phyloP scores from a whole-genome alignment of 2,888 invertebrate species.

The Cephus sareptanus region DNA sequence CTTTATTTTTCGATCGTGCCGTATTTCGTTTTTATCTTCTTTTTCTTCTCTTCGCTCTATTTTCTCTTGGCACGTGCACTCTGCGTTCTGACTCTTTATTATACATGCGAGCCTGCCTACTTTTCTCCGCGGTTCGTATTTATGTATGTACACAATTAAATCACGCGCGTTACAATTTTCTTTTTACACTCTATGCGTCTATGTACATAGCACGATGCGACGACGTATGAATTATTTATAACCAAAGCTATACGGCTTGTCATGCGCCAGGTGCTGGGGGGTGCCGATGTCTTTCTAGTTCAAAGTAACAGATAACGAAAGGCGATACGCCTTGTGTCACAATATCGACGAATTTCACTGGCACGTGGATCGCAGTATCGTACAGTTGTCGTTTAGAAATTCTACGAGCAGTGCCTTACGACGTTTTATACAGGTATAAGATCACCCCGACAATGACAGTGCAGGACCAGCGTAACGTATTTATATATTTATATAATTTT shows the following conservation, averaged over 20 bases:
- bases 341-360: not conserved
- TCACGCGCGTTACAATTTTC: slow-evolving; percentile 17
- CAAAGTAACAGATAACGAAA: not conserved
- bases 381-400: not conserved
- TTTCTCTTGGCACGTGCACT: not conserved
- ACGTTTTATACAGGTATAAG: not conserved
- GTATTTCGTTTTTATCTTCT: not conserved
- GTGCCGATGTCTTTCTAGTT: not conserved
- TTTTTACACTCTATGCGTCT: not conserved
- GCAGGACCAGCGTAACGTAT: not conserved
- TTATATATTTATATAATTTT: not conserved
- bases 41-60: not conserved
- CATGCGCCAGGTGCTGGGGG: slow-evolving; percentile 17
- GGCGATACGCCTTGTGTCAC: not conserved
- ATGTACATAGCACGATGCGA: slow-evolving; percentile 13
- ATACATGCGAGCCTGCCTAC: not conserved
- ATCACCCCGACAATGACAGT: not conserved
- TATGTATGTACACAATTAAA: slow-evolving; percentile 19
- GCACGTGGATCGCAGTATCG: not conserved
- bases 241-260: slow-evolving; percentile 18
- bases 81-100: not conserved
- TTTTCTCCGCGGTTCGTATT: slow-evolving; percentile 5
- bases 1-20: not conserved
- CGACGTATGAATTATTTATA: slow-evolving; percentile 20
- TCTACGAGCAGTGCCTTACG: not conserved